Evolutionary conservation across 2,888 invertebrate species (phyloP).

Genomic region (Diaphora mendica): DNA sequence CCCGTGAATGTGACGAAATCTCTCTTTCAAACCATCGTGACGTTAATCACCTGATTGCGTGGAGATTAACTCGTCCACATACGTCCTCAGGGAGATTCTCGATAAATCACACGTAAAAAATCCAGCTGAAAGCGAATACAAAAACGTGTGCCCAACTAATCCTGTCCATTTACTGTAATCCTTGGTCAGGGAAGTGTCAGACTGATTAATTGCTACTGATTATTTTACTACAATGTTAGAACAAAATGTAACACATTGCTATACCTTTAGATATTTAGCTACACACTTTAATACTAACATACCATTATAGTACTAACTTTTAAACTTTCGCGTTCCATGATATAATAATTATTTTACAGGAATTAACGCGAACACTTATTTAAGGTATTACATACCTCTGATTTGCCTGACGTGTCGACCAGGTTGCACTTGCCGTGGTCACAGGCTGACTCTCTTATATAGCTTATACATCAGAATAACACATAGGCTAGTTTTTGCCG

Average conservation of each 20-base stretch:
- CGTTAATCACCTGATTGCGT: conserved; percentile 36
- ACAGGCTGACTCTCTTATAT: no score
- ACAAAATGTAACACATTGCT: neutral
- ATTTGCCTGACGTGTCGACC: no score
- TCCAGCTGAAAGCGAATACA: conserved; percentile 51
- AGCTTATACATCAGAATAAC: no score
- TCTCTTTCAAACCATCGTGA: conserved; percentile 11
- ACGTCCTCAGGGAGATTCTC: conserved; percentile 30
- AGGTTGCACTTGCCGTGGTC: no score
- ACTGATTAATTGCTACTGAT: conserved; percentile 66
- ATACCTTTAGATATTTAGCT: neutral
- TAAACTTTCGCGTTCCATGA: no score
- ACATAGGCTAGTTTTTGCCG: no score
- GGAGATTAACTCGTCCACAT: conserved; percentile 49
- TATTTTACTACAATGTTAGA: neutral
- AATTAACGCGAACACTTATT: no score
- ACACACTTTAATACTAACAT: no score
- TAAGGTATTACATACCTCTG: no score
- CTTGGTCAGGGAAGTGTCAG: conserved; percentile 60
- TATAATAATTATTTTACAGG: no score
- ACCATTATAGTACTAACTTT: no score
- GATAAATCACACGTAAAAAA: conserved; percentile 65
- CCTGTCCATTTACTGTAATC: conserved; percentile 70
- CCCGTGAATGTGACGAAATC: neutral
- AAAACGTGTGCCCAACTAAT: conserved; percentile 63